phyloP scores from a whole-genome alignment of 2,797 vertebrate genomes.

The Lemur catta region DNA sequence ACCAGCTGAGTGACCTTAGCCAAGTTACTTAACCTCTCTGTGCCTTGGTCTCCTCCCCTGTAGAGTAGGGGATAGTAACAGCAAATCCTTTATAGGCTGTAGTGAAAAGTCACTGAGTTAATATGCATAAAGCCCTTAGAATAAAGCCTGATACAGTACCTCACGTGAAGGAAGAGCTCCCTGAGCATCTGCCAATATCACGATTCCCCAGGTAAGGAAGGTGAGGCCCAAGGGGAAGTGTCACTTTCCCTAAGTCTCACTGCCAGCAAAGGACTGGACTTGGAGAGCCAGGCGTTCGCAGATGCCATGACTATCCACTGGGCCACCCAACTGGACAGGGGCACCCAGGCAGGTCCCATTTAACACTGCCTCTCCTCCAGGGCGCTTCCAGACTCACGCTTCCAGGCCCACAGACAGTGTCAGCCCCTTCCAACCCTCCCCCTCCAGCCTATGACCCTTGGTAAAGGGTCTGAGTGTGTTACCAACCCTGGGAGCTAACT shows the following conservation, averaged over 20 bases:
- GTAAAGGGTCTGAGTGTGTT: neutral
- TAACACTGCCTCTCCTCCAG: neutral
- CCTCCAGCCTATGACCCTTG: neutral
- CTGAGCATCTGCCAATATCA: no score
- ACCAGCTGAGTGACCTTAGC: neutral
- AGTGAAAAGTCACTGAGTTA: neutral
- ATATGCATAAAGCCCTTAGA: neutral
- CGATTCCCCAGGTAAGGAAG: neutral
- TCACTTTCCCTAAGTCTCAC: neutral
- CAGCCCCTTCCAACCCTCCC: neutral
- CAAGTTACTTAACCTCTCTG: neutral
- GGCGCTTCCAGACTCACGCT: neutral
- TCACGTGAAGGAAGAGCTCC: neutral
- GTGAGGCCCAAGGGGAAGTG: rapidly evolving
- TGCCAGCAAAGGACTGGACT: neutral
- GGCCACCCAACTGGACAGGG: rapidly evolving
- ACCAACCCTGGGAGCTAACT: no score
- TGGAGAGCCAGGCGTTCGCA: neutral
- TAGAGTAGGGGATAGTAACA: no score
- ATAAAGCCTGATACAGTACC: neutral
- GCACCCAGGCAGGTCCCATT: neutral
- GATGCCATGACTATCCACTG: neutral
- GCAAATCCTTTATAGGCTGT: neutral
- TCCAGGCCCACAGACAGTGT: neutral
- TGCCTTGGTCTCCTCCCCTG: neutral